Base-by-base conservation (phyloP, 2,113 vertebrate species). In the Paralichthys olivaceus region DNA sequence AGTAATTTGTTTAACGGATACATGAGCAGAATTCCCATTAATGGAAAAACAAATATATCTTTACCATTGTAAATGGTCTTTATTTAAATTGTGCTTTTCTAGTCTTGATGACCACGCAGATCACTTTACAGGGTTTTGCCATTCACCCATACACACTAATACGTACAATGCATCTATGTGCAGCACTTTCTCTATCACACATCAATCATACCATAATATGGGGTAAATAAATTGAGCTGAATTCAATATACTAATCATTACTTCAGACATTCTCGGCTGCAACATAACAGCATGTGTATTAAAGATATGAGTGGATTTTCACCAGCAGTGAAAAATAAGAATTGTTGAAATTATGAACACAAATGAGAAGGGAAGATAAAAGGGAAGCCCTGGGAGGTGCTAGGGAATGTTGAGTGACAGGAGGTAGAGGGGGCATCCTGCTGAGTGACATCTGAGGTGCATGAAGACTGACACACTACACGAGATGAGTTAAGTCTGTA, bases 351-450 rank as follows among this genome's bases (percentile, higher is more conserved):
- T 70, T 13, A 43, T 69, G 7, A 28, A 20, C 43, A 59, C 13
- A 45, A 65, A 75, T 29, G n/a, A 40, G n/a, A 25, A 6, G 26
- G 4, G 49, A 51, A 45, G 15, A 40, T 40, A 54, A 70, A 63
- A 60, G 63, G 26, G 47, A 69, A 71, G 32, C 71, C 57, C 22
- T 34, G 28, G 53, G 58, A 55, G 55, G 51, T 8, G 4, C n/a
- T 59, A 59, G 34, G 25, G 68, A 71, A 54, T 57, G 73, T 14
- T 85, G 86, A 90, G 58, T 84, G 90, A 72, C 79, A 76, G 79
- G 65, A 47, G 61, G 47, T 49, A 47, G 23, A 54, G 6, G 37
- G 54, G 23, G 61, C 45, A 49, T 60, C 47, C 64, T 49, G 25
- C 51, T 73, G 75, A 69, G 67, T 84, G 82, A 80, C 77, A 79